Percentiles rank a stretch among this genome's conserved stretches.
Evolutionary conservation across 2,888 invertebrate species (phyloP).

Genomic region (Leptinotarsa tumamoca): DNA sequence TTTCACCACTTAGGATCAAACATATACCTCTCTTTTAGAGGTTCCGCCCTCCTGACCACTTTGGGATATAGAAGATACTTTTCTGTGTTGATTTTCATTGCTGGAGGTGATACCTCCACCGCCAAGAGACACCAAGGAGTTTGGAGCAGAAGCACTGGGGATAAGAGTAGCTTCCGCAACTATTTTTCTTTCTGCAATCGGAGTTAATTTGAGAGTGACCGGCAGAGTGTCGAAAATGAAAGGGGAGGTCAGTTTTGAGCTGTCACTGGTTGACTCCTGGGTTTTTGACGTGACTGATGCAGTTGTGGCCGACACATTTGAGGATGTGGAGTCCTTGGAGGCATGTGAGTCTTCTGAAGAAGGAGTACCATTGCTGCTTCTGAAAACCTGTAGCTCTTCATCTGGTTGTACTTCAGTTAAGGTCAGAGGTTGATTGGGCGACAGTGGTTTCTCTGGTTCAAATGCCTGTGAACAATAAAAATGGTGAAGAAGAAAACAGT

Average conservation of each 20-base stretch:
- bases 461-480: conserved; percentile 50
- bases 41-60: conserved; percentile 60
- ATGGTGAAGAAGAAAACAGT: too few species aligned
- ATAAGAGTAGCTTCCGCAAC: conserved; percentile 27
- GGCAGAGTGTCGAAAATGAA: conserved; percentile 26
- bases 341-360: conserved; percentile 60
- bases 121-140: conserved; percentile 52
- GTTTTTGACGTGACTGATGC: conserved; percentile 56
- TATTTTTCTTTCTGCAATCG: conserved; percentile 23
- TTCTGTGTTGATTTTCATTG: conserved; percentile 58
- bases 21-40: conserved; percentile 71
- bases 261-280: conserved; percentile 50
- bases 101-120: conserved; percentile 49
- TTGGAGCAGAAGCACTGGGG: conserved; percentile 53
- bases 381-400: conserved; percentile 49
- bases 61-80: conserved; percentile 66
- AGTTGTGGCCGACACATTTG: conserved; percentile 61
- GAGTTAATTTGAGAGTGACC: conserved; percentile 23
- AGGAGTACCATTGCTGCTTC: conserved; percentile 62
- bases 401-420: conserved; percentile 56
- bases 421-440: conserved; percentile 47
- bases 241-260: not conserved
- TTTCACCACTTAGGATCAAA: conserved; percentile 59
- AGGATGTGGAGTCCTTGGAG: conserved; percentile 62
- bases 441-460: conserved; percentile 47